Base-by-base conservation (phyloP, 2,113 vertebrate genomes). In the Macrotis lagotis region DNA sequence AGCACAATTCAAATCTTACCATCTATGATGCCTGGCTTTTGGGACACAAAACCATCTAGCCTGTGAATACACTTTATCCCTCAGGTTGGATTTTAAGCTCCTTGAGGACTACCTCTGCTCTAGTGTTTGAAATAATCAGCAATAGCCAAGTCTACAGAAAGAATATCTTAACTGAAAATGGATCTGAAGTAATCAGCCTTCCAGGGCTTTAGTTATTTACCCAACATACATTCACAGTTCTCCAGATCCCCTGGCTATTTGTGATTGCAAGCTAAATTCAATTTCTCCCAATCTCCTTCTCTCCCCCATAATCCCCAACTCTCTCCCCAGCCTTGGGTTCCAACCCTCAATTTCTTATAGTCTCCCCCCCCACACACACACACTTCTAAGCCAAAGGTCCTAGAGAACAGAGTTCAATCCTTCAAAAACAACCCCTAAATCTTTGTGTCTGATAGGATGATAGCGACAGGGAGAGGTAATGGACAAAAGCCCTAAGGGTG, bases 261-360 rank as follows among this genome's bases (percentile, higher is more conserved):
- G 66, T 83, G n/a, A 24, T 24, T 22, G 66, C n/a, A 24, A 83
- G n/a, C 66, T 44, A 83, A 83, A 19, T 19, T 6, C 66, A 44
- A 7, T 83, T 19, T 83, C 66, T 44, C 19, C n/a, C 66, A 44
- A 44, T 83, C 66, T 83, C 44, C 37, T 5, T 16, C 37, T 74
- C 66, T n/a, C n/a, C 37, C 66, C 44, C 22, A 83, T 44, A 83
- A 19, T 83, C 19, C n/a, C 37, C 16, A 83, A 83, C 19, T 44
- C n/a, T 19, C 5, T 28, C n/a, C 19, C 16, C 8, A n/a, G n/a
- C 96, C 95, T 97, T 91, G 93, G 97, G 97, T 96, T 97, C 94
- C 97, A 97, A 97, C 94, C 88, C 97, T 97, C 97, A 98, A 98
- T 98, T 97, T 97, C 95, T 95, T 97, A 96, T 12, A 98, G 97